Base-by-base conservation (phyloP, 2,888 invertebrate genomes). In the Cantharis rufa region DNA sequence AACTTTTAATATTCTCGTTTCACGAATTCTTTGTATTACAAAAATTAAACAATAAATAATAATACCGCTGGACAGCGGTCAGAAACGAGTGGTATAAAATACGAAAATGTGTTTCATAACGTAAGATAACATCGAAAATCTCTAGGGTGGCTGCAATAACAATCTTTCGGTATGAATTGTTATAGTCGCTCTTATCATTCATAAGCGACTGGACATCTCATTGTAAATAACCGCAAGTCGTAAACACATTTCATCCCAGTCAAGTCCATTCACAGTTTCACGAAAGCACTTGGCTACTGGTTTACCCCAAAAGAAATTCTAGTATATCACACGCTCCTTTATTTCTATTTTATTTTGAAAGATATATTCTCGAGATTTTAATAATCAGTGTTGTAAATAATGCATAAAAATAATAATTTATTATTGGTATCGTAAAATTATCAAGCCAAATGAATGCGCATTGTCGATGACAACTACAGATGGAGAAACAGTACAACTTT, bases 91-190 rank as follows among this genome's bases (percentile, higher is more conserved):
- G 70, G 71, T 84, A 85, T 86, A 86, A 87, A 86, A 84, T 85
- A 84, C 84, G 83, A 81, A 86, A 86, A 86, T 86, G 85, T 84
- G 84, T 84, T 85, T 84, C 83, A 83, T 84, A 84, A 78, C 77
- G 71, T 75, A 75, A 86, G 86, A 86, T 86, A 86, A 84, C 82
- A 87, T 86, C 86, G 83, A 81, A 66, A 82, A 84, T 83, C 85
- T 83, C 83, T 84, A 82, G 83, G 85, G 86, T 85, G 86, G 86
- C 84, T 80, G 83, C 82, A 83, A 84, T 85, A 83, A 84, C 85
- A 82, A 84, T 84, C 84, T 84, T 81, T 81, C 81, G 79, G 82
- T 83, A 82, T 82, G 82, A 82, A 81, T 83, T 82, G 83, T 83
- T 82, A 81, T 80, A 72, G 81, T 79, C 76, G 73, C 79, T 79